Percentiles rank a stretch among this genome's conserved stretches.
Evolutionary conservation across 2,888 invertebrate genomes (phyloP).

Genomic region (Ophion obscuratus): DNA sequence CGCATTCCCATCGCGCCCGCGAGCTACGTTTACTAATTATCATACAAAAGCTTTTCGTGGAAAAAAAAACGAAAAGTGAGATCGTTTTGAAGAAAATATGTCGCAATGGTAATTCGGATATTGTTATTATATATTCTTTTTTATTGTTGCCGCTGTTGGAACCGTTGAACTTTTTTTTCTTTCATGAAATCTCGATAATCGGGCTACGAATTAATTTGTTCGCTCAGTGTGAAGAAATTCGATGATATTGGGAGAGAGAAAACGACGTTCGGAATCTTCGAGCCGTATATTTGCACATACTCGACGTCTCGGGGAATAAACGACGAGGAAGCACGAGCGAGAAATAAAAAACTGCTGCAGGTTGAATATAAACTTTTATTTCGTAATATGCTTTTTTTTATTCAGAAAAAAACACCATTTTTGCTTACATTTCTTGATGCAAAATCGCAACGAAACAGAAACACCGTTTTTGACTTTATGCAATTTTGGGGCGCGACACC

Average conservation of each 20-base stretch:
- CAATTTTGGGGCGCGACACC: not conserved
- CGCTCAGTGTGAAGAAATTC: slow-evolving; percentile 68
- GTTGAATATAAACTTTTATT: slow-evolving; percentile 66
- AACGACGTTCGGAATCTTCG: slow-evolving; percentile 19
- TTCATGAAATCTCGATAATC: slow-evolving; percentile 3
- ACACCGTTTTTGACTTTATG: not conserved
- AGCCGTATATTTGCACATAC: slow-evolving; percentile 23
- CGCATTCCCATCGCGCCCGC: slow-evolving; percentile 3
- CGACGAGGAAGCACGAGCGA: slow-evolving; percentile 71
- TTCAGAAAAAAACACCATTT: not conserved
- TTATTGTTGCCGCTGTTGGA: not conserved
- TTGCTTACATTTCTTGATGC: not conserved
- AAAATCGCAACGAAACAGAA: not conserved
- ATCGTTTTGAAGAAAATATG: slow-evolving; percentile 18
- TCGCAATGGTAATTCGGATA: slow-evolving; percentile 10
- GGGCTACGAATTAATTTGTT: slow-evolving; percentile 18
- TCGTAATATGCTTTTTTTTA: not conserved
- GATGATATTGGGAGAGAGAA: slow-evolving; percentile 52
- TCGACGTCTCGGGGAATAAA: slow-evolving; percentile 56
- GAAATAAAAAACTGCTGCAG: slow-evolving; percentile 79
- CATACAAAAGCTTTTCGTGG: not conserved
- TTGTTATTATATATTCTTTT: not conserved
- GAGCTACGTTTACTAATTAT: not conserved
- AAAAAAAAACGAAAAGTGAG: not conserved
- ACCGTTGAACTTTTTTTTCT: not conserved